phyloP scores from a whole-genome alignment of 92 coral and sea anemone species.

The Plumapathes pennacea region DNA sequence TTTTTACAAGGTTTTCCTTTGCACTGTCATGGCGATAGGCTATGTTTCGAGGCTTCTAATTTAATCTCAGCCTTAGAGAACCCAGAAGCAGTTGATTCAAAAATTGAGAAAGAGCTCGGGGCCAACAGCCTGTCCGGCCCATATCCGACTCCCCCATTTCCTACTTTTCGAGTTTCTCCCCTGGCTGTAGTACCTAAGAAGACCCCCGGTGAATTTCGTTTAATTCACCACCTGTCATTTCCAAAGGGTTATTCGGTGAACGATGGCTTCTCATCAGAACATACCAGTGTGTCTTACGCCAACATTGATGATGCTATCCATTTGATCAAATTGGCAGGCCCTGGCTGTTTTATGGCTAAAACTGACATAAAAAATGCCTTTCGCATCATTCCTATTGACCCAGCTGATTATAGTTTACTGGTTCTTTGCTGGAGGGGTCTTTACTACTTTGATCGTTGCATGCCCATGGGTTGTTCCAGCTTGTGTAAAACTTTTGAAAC shows the following conservation, averaged over 20 bases:
- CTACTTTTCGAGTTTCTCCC: constrained; percentile 23
- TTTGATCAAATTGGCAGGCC: constrained; percentile 7
- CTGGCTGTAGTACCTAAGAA: constrained; percentile 49
- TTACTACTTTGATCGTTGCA: constrained; percentile 7
- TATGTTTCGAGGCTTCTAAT: background rate
- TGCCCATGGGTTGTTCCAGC: constrained; percentile 19
- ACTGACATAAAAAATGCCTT: constrained; percentile 13
- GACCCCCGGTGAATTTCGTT: constrained; percentile 21
- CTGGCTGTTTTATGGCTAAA: constrained; percentile 4
- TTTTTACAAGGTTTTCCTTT: constrained; percentile 1
- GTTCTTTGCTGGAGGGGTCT: constrained; percentile 1
- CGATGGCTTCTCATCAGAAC: constrained; percentile 15
- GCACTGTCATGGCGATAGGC: background rate
- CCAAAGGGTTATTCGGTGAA: constrained; percentile 38
- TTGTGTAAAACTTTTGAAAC: constrained; percentile 20
- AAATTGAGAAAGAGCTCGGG: constrained; percentile 1
- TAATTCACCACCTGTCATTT: constrained; percentile 20
- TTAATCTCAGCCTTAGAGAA: constrained; percentile 12
- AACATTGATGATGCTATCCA: constrained; percentile 49
- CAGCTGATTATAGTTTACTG: constrained; percentile 2
- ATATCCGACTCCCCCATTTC: constrained; percentile 30
- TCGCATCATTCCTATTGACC: constrained; percentile 13
- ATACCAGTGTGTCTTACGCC: constrained; percentile 42
- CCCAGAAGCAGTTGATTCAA: constrained; percentile 1
- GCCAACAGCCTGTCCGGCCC: constrained; percentile 27